phyloP scores from a whole-genome alignment of 37 sponge, comb jelly and placozoan genomes.

The Mnemiopsis leidyi region DNA sequence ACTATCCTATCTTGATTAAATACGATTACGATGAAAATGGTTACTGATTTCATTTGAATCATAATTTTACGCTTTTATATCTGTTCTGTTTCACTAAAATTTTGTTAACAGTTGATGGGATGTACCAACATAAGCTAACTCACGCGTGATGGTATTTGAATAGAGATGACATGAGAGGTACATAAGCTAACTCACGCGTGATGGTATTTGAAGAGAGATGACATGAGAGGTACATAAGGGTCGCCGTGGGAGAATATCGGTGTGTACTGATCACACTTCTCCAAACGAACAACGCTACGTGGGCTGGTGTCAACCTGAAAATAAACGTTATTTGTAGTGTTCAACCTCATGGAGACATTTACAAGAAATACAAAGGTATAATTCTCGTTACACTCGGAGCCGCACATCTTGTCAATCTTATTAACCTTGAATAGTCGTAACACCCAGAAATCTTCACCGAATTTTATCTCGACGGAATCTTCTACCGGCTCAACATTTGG shows the following conservation, averaged over 20 bases:
- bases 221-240: conserved; percentile 35
- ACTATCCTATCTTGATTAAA: too few relatives aligned
- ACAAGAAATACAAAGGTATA: too few relatives aligned
- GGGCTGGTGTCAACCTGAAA: not conserved
- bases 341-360: too few relatives aligned
- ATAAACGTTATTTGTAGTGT: too few relatives aligned
- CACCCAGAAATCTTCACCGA: conserved; percentile 13
- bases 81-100: too few relatives aligned
- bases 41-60: too few relatives aligned
- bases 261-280: conserved; percentile 38
- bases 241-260: conserved; percentile 48
- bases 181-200: not conserved
- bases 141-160: not conserved
- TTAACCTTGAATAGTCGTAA: conserved; percentile 21
- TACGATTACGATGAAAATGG: too few relatives aligned
- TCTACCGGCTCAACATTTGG: not conserved
- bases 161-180: conserved; percentile 25
- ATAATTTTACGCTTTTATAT: too few relatives aligned
- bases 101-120: too few relatives aligned
- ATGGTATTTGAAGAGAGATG: not conserved
- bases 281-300: not conserved
- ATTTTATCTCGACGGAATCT: conserved; percentile 7
- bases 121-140: too few relatives aligned
- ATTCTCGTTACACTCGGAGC: too few relatives aligned
- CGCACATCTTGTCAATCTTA: not conserved